Conservation (phyloP, 2,113 vertebrate genomes). For the Myanophis thanlyinensis region DNA sequence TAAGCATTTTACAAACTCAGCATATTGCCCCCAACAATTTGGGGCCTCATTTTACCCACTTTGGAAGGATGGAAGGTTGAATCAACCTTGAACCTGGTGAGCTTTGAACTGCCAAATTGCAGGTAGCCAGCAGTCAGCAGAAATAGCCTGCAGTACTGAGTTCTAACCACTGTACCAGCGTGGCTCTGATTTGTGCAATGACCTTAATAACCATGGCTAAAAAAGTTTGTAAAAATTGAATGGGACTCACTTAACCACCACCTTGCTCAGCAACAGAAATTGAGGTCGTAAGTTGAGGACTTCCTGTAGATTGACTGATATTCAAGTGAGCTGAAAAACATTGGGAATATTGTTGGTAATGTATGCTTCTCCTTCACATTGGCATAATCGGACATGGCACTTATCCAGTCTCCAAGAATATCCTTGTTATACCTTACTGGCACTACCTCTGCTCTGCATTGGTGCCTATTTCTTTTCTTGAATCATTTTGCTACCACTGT, state of each 20-base stretch:
- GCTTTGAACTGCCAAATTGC: no score
- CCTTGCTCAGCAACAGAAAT: background rate
- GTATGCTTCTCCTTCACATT: no score
- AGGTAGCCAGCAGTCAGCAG: no score
- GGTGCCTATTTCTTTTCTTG: background rate
- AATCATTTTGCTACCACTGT: background rate
- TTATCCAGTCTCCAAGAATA: background rate
- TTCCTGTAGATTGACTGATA: background rate
- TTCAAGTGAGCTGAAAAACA: background rate
- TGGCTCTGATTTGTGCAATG: no score
- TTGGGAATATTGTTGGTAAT: background rate
- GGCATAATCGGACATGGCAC: background rate
- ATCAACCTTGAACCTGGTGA: no score
- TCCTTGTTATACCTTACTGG: background rate
- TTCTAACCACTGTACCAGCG: no score
- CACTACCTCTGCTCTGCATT: background rate
- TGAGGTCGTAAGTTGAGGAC: background rate
- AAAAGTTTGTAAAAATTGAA: background rate
- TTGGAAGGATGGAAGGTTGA: no score
- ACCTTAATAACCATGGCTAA: background rate
- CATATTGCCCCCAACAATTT: no score
- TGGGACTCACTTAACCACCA: background rate
- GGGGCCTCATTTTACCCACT: no score
- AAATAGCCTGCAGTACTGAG: no score
- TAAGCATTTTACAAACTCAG: no score